Base-by-base conservation (phyloP, 2,888 invertebrate genomes). In the Masnerella sp. region DNA sequence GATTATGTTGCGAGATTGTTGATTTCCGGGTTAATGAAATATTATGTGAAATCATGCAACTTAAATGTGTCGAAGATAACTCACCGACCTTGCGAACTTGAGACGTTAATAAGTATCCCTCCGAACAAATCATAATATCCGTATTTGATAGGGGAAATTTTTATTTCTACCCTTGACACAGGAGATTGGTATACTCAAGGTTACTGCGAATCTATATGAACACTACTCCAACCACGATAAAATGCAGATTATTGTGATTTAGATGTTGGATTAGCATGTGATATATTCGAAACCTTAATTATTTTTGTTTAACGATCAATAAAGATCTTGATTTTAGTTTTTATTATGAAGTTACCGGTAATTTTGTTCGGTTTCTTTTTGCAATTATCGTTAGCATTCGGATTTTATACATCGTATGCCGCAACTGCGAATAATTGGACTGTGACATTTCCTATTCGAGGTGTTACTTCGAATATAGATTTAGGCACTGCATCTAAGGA, bases 401-500 rank as follows among this genome's bases (percentile, higher is more conserved):
- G 30, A 1, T 70, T 67, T 51, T 49, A 74, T 28, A 54, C 74
- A 3, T 17, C 59, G 3, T 62, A 62, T 30, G 43, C 62, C 2
- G 62, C 61, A 2, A 67, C 56, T 30, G 59, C 67, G 11, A 28
- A 65, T 0, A 65, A 72, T 15, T 67, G 69, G 61, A 62, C 62
- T 25, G 62, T 67, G 9, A 62, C 62, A 8, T 75, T 75, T 62
- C 74, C 74, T 9, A 34, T 75, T 9, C 49, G 54, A 49, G 22
- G 43, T 30, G 25, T 75, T 34, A 36, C 51, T 1, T 14, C 49
- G 7, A 81, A 81, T n/a, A 79, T 83, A 34, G 79, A 81, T 52
- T 58, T 76, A 22, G 74, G 78, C 1, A 78, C 74, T 8, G 64
- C 74, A 14, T 40, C 62, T 1, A 38, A 32, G 2, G 77, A 74